phyloP scores from a whole-genome alignment of 2,113 vertebrate species.

The Colossoma macropomum region DNA sequence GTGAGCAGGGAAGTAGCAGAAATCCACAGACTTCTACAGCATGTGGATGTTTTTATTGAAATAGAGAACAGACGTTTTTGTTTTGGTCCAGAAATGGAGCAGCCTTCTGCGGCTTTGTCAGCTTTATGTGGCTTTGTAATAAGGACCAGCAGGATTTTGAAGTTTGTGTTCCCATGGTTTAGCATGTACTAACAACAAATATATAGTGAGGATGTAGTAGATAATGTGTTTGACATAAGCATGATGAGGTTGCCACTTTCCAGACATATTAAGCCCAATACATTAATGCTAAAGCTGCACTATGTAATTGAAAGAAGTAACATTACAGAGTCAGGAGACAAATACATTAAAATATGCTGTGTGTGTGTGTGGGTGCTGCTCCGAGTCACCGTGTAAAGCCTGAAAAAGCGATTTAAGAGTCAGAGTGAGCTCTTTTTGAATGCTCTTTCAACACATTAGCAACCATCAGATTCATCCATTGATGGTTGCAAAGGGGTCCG shows the following conservation, averaged over 20 bases:
- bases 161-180: not conserved
- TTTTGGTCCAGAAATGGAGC: not conserved
- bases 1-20: not conserved
- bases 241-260: not conserved
- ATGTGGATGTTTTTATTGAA: slow-evolving; percentile 1
- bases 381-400: too few relatives aligned
- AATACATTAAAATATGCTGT: too few relatives aligned
- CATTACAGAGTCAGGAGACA: too few relatives aligned
- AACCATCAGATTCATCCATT: too few relatives aligned
- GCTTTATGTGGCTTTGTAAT: not conserved
- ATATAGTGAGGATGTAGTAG: not conserved
- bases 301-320: too few relatives aligned
- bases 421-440: too few relatives aligned
- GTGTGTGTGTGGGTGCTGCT: too few relatives aligned
- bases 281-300: not conserved
- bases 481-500: too few relatives aligned
- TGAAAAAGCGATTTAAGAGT: too few relatives aligned
- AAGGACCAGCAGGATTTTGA: not conserved
- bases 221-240: not conserved
- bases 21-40: not conserved
- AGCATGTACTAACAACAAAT: not conserved
- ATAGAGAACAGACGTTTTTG: not conserved
- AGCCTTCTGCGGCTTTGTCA: not conserved
- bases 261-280: not conserved
- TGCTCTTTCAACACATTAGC: too few relatives aligned